These are phyloP conservation scores for Ischnus inquisitorius DNA, from an alignment of 2,888 invertebrate species.

Conservation along the genomic window DNA sequence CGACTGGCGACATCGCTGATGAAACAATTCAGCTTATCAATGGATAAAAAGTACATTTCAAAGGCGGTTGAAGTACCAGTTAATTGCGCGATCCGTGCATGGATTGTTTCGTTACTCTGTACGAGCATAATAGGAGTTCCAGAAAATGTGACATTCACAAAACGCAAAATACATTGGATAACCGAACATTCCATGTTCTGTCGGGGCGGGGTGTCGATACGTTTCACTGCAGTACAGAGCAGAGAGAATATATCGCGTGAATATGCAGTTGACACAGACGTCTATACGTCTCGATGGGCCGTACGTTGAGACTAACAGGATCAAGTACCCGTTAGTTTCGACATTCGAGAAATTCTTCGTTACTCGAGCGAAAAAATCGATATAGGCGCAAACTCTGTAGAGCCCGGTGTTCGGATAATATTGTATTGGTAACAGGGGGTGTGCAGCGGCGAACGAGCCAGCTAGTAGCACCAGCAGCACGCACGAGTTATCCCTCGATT, in stretches of 20 bases:
- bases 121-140: not conserved
- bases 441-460: conserved; percentile 15
- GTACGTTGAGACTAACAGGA: conserved; percentile 16
- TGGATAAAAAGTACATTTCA: not conserved
- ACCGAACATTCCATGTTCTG: not conserved
- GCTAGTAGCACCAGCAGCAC: not conserved
- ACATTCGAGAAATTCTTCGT: conserved; percentile 51
- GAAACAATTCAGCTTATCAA: not conserved
- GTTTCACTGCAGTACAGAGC: not conserved
- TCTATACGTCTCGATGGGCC: conserved; percentile 42
- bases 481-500: conserved; percentile 1
- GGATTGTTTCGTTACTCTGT: not conserved
- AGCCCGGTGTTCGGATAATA: conserved; percentile 5
- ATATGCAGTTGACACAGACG: conserved; percentile 49
- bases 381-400: conserved; percentile 8
- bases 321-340: conserved; percentile 42
- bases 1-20: not conserved
- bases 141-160: not conserved
- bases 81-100: not conserved
- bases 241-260: conserved; percentile 8
- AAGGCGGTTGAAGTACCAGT: not conserved
- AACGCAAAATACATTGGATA: not conserved
- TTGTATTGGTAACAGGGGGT: conserved; percentile 25
- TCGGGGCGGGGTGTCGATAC: conserved; percentile 1
- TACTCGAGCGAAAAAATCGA: conserved; percentile 38